These are phyloP conservation scores for Lasioglossum zephyrum DNA, from an alignment of 2,888 invertebrate genomes.

Conservation along the genomic window DNA sequence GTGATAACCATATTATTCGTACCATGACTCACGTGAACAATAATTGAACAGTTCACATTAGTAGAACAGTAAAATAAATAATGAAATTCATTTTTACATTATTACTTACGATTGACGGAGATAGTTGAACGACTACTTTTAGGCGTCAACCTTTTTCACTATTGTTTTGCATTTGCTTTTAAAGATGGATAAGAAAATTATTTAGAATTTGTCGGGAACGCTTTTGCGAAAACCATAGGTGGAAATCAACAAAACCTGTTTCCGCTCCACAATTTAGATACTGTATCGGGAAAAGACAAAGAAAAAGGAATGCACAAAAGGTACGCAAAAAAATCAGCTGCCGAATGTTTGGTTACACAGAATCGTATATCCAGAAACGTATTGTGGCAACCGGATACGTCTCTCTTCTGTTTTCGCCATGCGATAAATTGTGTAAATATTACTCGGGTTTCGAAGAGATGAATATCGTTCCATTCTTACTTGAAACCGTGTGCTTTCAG, in stretches of 20 bases:
- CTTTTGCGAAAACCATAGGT: not conserved
- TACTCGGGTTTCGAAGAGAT: not conserved
- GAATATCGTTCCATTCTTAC: not conserved
- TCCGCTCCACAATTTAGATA: not conserved
- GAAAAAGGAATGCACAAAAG: not conserved
- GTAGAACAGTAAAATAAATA: too few relatives aligned
- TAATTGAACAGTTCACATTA: too few relatives aligned
- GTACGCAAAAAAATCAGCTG: not conserved
- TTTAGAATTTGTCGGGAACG: not conserved
- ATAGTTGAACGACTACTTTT: too few relatives aligned
- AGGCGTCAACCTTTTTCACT: not conserved
- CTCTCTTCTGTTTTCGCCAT: not conserved
- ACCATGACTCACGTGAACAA: too few relatives aligned
- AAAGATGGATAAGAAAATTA: not conserved
- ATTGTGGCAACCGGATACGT: not conserved
- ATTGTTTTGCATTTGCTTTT: not conserved
- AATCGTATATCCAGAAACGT: not conserved
- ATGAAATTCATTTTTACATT: not conserved
- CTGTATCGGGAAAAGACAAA: not conserved
- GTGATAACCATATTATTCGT: too few relatives aligned
- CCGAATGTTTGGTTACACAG: not conserved
- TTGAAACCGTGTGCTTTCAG: not conserved
- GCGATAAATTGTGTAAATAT: slow-evolving; percentile 3
- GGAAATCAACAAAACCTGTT: not conserved
- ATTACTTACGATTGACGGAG: too few relatives aligned